These are phyloP conservation scores for Chrysaora quinquecirrha DNA, from an alignment of 30 jellyfish, hydroid and myxozoan genomes.

Conservation along the genomic window DNA sequence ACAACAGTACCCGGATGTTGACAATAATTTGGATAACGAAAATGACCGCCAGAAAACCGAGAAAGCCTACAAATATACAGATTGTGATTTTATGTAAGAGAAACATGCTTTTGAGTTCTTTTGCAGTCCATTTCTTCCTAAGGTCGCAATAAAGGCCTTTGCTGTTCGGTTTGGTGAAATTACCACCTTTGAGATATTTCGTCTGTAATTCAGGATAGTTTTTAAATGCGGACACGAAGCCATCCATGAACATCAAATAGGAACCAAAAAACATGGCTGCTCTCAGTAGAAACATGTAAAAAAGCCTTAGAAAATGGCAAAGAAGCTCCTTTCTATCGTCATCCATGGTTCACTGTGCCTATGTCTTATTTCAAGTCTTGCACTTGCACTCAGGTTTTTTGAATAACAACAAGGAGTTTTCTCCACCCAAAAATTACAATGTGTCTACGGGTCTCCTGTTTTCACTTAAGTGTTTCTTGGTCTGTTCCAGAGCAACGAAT, in stretches of 20 bases:
- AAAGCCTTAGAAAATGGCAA: constrained; percentile 48
- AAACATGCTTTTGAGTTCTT: constrained; percentile 41
- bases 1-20: constrained; percentile 46
- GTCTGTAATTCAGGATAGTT: constrained; percentile 36
- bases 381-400: too few relatives aligned
- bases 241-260: constrained; percentile 68
- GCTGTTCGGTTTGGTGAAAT: constrained; percentile 51
- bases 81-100: constrained; percentile 41
- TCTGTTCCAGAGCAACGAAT: too few relatives aligned
- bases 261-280: constrained; percentile 64
- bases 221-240: constrained; percentile 51
- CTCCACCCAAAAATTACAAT: too few relatives aligned
- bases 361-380: too few relatives aligned
- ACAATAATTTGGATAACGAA: constrained; percentile 58
- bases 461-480: too few relatives aligned
- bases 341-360: too few relatives aligned
- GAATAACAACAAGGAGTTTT: too few relatives aligned
- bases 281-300: constrained; percentile 55
- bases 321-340: too few relatives aligned
- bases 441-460: too few relatives aligned
- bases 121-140: constrained; percentile 23
- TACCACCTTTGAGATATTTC: constrained; percentile 39
- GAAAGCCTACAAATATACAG: constrained; percentile 60
- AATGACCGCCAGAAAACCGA: constrained; percentile 52
- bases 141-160: constrained; percentile 64